Evolutionary conservation across 2,797 vertebrate species (phyloP).

Genomic region (Discoglossus pictus): DNA sequence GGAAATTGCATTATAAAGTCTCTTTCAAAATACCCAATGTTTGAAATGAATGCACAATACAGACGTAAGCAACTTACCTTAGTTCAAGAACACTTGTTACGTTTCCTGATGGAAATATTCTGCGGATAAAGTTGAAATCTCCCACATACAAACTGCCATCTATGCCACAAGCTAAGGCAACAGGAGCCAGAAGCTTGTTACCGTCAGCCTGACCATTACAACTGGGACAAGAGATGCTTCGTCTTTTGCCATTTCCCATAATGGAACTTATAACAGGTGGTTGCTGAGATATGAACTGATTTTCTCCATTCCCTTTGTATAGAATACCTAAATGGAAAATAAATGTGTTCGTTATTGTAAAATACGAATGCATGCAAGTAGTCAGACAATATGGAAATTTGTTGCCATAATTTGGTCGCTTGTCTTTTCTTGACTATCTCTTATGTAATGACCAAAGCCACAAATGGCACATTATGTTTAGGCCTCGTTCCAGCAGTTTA

Average conservation of each 20-base stretch:
- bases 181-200: constrained; percentile 93
- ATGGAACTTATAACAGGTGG: constrained; percentile 93
- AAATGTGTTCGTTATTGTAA: too few species aligned
- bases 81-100: constrained; percentile 97
- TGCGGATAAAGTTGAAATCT: constrained; percentile 96
- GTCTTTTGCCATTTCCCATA: constrained; percentile 95
- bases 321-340: constrained; percentile 80
- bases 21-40: too few species aligned
- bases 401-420: too few species aligned
- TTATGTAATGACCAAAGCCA: too few species aligned
- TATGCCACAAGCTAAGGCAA: constrained; percentile 90
- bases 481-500: too few species aligned
- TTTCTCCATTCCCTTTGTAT: constrained; percentile 96
- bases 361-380: too few species aligned
- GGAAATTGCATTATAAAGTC: too few species aligned
- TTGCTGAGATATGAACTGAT: constrained; percentile 95
- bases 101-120: constrained; percentile 94
- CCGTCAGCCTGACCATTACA: constrained; percentile 96
- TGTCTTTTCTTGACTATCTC: too few species aligned
- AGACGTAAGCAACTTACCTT: constrained; percentile 75
- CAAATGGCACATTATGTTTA: too few species aligned
- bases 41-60: too few species aligned
- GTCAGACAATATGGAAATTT: too few species aligned
- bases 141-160: constrained; percentile 95
- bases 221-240: constrained; percentile 97